Percentiles rank a stretch among this genome's conserved stretches.
phyloP scores from a whole-genome alignment of 2,888 invertebrate genomes.

The Ligdia adustata region DNA sequence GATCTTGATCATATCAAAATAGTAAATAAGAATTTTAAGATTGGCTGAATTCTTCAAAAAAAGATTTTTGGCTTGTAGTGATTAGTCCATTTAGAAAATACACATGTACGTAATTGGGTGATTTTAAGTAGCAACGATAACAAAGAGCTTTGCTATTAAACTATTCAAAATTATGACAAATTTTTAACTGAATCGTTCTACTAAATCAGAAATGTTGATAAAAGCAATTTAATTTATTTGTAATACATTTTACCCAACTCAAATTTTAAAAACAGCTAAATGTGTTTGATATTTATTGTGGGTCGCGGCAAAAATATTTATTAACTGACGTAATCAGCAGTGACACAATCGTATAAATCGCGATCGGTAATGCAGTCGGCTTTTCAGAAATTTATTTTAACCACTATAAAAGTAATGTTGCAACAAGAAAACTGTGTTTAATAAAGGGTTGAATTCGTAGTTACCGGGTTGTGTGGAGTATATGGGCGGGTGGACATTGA shows the following conservation, averaged over 20 bases:
- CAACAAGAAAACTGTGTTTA: constrained; percentile 30
- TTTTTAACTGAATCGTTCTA: background rate
- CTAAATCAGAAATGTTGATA: constrained; percentile 4
- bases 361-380: constrained; percentile 51
- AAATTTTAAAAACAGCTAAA: background rate
- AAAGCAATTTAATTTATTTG: background rate
- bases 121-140: background rate
- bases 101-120: too few species aligned
- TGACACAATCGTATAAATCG: constrained; percentile 66
- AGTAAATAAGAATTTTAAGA: background rate
- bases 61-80: too few species aligned
- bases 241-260: background rate
- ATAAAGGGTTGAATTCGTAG: constrained; percentile 5
- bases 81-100: too few species aligned
- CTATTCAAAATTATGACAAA: constrained; percentile 15
- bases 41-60: background rate
- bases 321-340: constrained; percentile 74
- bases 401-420: constrained; percentile 41
- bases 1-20: too few species aligned
- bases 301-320: constrained; percentile 39
- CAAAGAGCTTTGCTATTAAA: constrained; percentile 8
- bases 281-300: background rate
- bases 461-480: constrained; percentile 10
- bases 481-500: constrained; percentile 18
- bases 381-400: constrained; percentile 54